Base-by-base conservation (phyloP, 92 coral and sea anemone species). In the Actinostola sp. region DNA sequence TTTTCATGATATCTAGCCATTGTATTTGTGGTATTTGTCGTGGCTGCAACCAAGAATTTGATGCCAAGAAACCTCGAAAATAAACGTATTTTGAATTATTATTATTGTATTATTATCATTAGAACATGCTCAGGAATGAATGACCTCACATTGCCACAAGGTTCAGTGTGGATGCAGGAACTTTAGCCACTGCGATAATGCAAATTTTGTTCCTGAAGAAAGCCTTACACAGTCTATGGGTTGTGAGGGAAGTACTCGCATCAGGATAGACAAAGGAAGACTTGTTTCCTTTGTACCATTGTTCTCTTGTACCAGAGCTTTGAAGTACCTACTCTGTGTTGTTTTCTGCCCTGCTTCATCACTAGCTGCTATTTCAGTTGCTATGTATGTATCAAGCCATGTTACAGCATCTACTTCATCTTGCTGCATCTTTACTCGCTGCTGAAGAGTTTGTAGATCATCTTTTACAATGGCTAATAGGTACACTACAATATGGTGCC, bases 401-500 rank as follows among this genome's bases (percentile, higher is more conserved):
- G 98, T 80, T 11, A 92, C 79, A 24, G 98, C 98, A 76, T 84
- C 89, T 3, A 88, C 80, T 62, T 93, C 98, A 11, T 76, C 35
- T 17, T 69, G 68, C 1, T 81, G 70, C 13, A 93, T 61, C 24
- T 62, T 86, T 27, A 93, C 27, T 35, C 71, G 28, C 73, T 35
- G 50, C 53, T 91, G 82, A 29, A 93, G 72, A 11, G 88, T 70
- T 29, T 35, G 43, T 30, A 81, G 86, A 64, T 79, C 88, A 49
- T 90, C 92, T 16, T 35, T 39, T 24, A 75, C 85, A 25, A 69
- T 78, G 56, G 97, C 97, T 41, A 90, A 69, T 67, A 88, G 65
- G 79, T 93, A 93, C 51, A 93, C 97, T 23, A 93, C 93, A 70
- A 90, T 85, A 70, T 93, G 98, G 85, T 93, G 98, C 75, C 97